Base-by-base conservation (phyloP, 2,888 invertebrate species). In the Cryptophagus acutangulus region DNA sequence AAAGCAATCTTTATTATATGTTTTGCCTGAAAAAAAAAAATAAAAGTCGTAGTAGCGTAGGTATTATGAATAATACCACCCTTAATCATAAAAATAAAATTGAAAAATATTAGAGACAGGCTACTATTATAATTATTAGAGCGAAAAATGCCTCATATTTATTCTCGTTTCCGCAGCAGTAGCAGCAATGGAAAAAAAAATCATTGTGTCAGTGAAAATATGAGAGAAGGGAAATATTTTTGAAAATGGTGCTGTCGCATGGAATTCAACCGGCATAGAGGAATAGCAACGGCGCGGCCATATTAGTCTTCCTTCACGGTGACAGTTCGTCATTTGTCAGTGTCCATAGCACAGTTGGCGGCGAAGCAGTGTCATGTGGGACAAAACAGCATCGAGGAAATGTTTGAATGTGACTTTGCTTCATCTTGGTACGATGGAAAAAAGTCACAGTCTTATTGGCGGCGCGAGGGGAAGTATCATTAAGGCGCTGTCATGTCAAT, bases 251-350 rank as follows among this genome's bases (percentile, higher is more conserved):
- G 55, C 48, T 61, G 62, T 63, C 63, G 65, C 62, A 63, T 55
- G 63, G 62, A 62, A 64, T 63, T 61, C 59, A 62, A 56, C 58
- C 59, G 57, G 62, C 63, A 64, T 64, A 63, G 65, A 66, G 66
- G 63, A 65, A 65, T 63, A 62, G 63, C 65, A 56, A 56, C 65
- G 63, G 62, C 64, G 67, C 67, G 63, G 69, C 69, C 70, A 70
- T 71, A 72, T 72, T 70, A 69, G 70, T 72, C 71, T 72, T 71
- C 70, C 68, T 71, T 70, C 69, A 65, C 69, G 71, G 66, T 70
- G 71, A 71, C 72, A 71, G 68, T 70, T 66, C 71, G 70, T 72
- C 71, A 72, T 72, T 71, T 71, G 71, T 72, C 71, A 69, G 68
- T 69, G 71, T 70, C 70, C 61, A 54, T 61, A 66, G 66, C 71